These are phyloP conservation scores for Mercenaria mercenaria DNA, from an alignment of 1,140 invertebrate species.

Conservation along the genomic window DNA sequence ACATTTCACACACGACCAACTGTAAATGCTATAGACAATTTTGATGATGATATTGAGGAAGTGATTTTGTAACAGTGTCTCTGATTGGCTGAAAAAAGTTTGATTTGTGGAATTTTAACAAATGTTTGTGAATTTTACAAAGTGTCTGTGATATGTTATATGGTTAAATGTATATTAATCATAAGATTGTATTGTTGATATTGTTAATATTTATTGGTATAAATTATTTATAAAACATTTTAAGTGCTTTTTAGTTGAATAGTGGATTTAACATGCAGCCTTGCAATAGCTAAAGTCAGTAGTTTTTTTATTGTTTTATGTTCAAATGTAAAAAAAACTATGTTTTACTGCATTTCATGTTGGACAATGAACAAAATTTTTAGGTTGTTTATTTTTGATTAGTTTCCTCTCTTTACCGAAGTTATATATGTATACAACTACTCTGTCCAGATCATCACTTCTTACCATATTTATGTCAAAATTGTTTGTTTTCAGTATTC, in stretches of 20 bases:
- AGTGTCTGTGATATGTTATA: not conserved
- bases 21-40: constrained; percentile 73
- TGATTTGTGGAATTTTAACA: too few relatives aligned
- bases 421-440: too few relatives aligned
- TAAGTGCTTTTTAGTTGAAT: constrained; percentile 3
- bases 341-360: too few relatives aligned
- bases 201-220: not conserved
- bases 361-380: too few relatives aligned
- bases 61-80: constrained; percentile 73
- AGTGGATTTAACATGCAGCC: not conserved
- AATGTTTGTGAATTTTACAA: constrained; percentile 16
- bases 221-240: not conserved
- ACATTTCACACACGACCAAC: constrained; percentile 73
- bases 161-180: not conserved
- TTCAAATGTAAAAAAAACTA: too few relatives aligned
- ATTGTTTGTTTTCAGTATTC: too few relatives aligned
- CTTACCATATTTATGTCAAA: too few relatives aligned
- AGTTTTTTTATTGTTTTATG: too few relatives aligned
- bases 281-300: not conserved
- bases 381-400: too few relatives aligned
- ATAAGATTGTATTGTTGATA: not conserved
- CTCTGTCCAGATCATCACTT: too few relatives aligned
- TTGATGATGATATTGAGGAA: constrained; percentile 81
- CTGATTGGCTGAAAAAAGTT: not conserved
- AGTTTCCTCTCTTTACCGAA: too few relatives aligned